phyloP scores from a whole-genome alignment of 2,888 invertebrate genomes.

The Acanthosoma haemorrhoidale region DNA sequence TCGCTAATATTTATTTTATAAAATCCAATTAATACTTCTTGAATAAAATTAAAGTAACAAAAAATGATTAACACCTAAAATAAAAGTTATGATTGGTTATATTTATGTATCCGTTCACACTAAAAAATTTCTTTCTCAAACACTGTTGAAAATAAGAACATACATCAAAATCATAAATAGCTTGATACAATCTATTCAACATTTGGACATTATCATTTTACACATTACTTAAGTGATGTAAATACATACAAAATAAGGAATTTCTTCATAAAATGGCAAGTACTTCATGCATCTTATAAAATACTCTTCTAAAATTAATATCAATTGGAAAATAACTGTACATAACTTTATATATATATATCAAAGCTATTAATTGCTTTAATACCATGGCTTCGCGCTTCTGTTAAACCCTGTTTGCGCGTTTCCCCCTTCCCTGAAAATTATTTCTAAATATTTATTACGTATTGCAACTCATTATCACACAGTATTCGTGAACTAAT shows the following conservation, averaged over 20 bases:
- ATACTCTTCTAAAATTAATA: slow-evolving; percentile 28
- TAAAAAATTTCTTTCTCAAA: background rate
- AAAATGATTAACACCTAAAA: too few relatives aligned
- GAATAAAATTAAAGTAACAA: too few relatives aligned
- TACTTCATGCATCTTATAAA: slow-evolving; percentile 31
- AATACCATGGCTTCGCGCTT: slow-evolving; percentile 22
- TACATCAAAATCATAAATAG: background rate
- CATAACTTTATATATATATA: slow-evolving; percentile 22
- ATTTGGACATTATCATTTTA: slow-evolving; percentile 13
- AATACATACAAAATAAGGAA: slow-evolving; percentile 27
- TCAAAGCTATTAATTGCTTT: slow-evolving; percentile 17
- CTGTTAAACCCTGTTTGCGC: slow-evolving; percentile 23
- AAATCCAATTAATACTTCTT: background rate
- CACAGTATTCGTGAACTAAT: slow-evolving; percentile 14
- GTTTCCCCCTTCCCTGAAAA: slow-evolving; percentile 16
- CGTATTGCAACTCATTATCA: slow-evolving; percentile 30
- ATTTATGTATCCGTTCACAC: background rate
- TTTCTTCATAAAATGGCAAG: slow-evolving; percentile 30
- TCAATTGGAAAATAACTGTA: slow-evolving; percentile 31
- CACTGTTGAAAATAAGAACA: background rate
- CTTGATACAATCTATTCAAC: slow-evolving; percentile 1
- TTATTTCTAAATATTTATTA: slow-evolving; percentile 29
- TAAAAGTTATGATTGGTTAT: too few relatives aligned
- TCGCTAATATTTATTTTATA: background rate
- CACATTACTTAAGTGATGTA: slow-evolving; percentile 25